A percentile compares a stretch with the other conserved stretches of the same genome.
phyloP scores from a whole-genome alignment of 2,797 vertebrate species.

The Lerista edwardsae region DNA sequence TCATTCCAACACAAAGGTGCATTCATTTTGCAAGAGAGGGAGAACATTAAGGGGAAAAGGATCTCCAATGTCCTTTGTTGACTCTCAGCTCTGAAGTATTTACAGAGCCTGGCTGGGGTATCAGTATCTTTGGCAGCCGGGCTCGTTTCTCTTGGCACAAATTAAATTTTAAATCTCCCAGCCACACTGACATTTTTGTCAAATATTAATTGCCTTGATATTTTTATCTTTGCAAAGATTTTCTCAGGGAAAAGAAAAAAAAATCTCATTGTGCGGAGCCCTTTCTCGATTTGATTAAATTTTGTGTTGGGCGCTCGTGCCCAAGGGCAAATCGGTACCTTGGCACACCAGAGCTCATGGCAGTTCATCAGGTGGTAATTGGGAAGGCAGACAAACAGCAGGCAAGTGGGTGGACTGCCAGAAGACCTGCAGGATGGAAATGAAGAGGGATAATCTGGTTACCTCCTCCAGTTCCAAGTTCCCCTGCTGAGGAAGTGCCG shows the following conservation, averaged over 20 bases:
- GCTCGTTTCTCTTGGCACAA: constrained; percentile 53
- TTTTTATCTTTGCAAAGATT: constrained; percentile 16
- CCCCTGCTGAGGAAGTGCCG: too few relatives aligned
- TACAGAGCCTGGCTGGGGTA: constrained; percentile 30
- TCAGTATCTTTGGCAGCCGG: constrained; percentile 36
- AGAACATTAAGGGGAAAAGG: constrained; percentile 43
- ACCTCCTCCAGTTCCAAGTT: too few relatives aligned
- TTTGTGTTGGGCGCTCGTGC: too few relatives aligned
- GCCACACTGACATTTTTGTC: constrained; percentile 53
- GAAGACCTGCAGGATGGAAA: too few relatives aligned
- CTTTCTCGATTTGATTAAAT: neutral
- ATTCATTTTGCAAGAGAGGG: constrained; percentile 31
- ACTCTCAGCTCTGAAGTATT: constrained; percentile 24
- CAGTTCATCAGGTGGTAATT: too few relatives aligned
- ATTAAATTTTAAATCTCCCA: constrained; percentile 45
- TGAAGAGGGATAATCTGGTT: too few relatives aligned
- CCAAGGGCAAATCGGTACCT: too few relatives aligned
- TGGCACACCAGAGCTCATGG: too few relatives aligned
- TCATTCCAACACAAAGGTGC: constrained; percentile 18
- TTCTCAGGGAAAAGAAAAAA: too few relatives aligned
- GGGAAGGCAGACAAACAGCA: too few relatives aligned
- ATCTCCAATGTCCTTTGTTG: constrained; percentile 39
- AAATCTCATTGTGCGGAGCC: neutral
- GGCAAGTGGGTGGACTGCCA: too few relatives aligned
- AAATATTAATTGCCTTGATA: constrained; percentile 41